These are phyloP conservation scores for Rambutsinella grinnellia DNA, from an alignment of 2,888 invertebrate genomes.

Conservation along the genomic window DNA sequence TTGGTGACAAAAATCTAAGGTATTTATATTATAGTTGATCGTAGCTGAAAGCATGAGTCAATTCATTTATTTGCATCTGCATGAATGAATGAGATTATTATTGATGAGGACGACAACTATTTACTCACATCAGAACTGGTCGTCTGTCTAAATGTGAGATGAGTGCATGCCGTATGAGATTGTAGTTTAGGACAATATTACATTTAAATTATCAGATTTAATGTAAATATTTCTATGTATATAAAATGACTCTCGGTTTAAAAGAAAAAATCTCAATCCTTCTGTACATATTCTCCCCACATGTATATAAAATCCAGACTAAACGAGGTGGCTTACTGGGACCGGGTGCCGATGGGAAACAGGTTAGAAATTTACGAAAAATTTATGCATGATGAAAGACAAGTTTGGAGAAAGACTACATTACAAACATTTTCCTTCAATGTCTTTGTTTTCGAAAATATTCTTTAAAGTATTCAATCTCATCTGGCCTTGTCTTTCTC, in stretches of 20 bases:
- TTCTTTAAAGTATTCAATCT: no score
- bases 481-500: no score
- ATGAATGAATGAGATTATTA: neutral
- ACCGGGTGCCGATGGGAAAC: slow-evolving; percentile 65
- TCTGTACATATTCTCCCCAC: slow-evolving; percentile 14
- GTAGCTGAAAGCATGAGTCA: neutral
- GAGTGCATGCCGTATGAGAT: neutral
- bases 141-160: no score
- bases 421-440: no score
- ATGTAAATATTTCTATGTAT: slow-evolving; percentile 13
- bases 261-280: neutral
- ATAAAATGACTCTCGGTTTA: slow-evolving; percentile 20
- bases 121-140: no score
- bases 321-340: slow-evolving; percentile 68
- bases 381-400: no score
- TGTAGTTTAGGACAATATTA: no score
- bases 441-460: no score
- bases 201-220: neutral
- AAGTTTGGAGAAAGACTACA: no score
- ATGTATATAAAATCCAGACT: slow-evolving; percentile 60
- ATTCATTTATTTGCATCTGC: neutral
- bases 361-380: slow-evolving; percentile 67
- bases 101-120: neutral
- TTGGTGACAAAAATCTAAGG: neutral
- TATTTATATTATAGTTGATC: neutral